These are phyloP conservation scores for Neuroterus valhalla DNA, from an alignment of 1,140 invertebrate genomes.

Conservation along the genomic window DNA sequence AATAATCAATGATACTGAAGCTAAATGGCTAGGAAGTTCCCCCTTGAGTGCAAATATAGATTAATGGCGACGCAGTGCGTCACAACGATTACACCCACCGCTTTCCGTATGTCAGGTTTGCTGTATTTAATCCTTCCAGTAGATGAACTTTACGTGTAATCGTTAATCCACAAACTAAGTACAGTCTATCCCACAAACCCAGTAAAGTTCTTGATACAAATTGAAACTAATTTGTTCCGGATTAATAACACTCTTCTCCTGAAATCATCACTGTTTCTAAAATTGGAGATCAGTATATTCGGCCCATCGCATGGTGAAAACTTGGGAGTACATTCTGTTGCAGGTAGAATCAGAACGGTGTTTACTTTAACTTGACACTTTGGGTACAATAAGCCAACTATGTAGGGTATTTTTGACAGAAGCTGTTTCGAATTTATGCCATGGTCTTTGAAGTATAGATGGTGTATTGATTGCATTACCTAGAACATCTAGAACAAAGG, in stretches of 20 bases:
- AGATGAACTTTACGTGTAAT: conserved; percentile 59
- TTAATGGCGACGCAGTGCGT: conserved; percentile 55
- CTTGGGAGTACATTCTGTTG: no score
- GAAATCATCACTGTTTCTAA: no score
- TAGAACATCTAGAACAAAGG: no score
- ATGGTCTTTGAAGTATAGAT: no score
- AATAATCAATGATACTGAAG: background rate
- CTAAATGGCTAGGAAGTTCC: background rate
- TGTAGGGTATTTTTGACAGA: no score
- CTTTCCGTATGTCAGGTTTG: conserved; percentile 53
- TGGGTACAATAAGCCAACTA: no score
- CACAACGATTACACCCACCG: conserved; percentile 48
- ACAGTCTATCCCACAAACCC: conserved; percentile 31
- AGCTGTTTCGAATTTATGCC: no score
- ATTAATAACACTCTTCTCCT: background rate
- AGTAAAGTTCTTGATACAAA: conserved; percentile 7
- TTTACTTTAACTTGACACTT: no score
- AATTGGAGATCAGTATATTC: no score
- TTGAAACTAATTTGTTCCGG: conserved; percentile 15
- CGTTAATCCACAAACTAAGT: conserved; percentile 56
- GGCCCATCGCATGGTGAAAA: no score
- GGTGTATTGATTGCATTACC: no score
- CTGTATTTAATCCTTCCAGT: conserved; percentile 52
- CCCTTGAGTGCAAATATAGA: conserved; percentile 22
- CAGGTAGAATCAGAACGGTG: no score